Percentiles rank a stretch among this genome's conserved stretches.
These are phyloP conservation scores for Sebastes itinus DNA, from an alignment of 2,797 vertebrate species.

Conservation along the genomic window DNA sequence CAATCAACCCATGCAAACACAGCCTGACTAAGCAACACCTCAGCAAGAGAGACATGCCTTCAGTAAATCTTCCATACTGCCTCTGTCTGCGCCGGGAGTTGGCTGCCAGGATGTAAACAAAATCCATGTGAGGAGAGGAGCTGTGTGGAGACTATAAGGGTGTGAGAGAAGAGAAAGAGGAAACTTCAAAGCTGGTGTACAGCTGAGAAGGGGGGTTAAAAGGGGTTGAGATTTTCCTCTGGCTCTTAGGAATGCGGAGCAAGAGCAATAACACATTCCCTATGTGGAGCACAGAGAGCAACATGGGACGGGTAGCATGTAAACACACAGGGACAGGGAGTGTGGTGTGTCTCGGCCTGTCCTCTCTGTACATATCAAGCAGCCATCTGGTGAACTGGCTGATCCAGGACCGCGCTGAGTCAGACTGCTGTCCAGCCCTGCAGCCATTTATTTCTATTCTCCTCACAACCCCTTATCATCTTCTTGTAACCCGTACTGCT, in stretches of 20 bases:
- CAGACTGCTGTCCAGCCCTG: conserved; percentile 36
- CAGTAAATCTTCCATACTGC: neutral
- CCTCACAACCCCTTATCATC: conserved; percentile 10
- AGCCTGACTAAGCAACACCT: neutral
- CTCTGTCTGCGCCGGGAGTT: conserved; percentile 12
- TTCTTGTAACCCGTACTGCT: neutral
- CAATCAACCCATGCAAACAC: neutral
- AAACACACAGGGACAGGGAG: conserved; percentile 28
- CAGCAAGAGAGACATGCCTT: neutral
- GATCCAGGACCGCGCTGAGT: conserved; percentile 33
- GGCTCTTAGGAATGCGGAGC: conserved; percentile 58
- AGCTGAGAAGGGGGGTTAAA: conserved; percentile 53
- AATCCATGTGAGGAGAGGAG: conserved; percentile 56
- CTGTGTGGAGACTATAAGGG: neutral
- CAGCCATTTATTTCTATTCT: conserved; percentile 33
- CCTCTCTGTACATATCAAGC: conserved; percentile 35
- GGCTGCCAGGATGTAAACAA: conserved; percentile 58
- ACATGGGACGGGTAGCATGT: conserved; percentile 20
- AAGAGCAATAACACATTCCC: conserved; percentile 61
- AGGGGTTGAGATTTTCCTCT: conserved; percentile 66
- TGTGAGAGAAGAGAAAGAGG: neutral
- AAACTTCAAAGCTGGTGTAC: conserved; percentile 58
- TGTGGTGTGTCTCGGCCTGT: conserved; percentile 11
- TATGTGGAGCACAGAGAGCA: conserved; percentile 46
- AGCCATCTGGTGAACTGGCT: conserved; percentile 61